Percentiles rank a stretch among this genome's conserved stretches.
Conservation (phyloP, 2,797 vertebrate genomes). For the Florisuga fusca region DNA sequence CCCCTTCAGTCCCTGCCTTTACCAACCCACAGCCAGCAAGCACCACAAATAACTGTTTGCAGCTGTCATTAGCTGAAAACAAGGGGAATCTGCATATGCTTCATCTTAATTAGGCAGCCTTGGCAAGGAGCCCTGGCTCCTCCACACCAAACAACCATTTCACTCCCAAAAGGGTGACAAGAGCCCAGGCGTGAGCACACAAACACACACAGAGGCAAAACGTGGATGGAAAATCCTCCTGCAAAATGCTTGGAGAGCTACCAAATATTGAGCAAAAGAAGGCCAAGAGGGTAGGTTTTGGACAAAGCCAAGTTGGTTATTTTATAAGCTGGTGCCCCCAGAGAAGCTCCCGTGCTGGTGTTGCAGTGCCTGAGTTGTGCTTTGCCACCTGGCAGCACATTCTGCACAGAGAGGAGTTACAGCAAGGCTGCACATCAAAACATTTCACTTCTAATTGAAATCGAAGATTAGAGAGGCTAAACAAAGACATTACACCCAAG, state of each 20-base stretch:
- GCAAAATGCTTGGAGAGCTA: neutral
- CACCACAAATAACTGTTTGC: conserved; percentile 75
- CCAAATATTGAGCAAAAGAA: neutral
- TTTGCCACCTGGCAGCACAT: neutral
- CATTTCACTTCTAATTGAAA: conserved; percentile 28
- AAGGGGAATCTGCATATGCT: conserved; percentile 79
- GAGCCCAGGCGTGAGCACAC: neutral
- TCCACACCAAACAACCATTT: conserved; percentile 67
- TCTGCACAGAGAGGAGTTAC: neutral
- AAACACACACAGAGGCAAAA: neutral
- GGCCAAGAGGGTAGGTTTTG: neutral
- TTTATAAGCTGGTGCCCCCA: neutral
- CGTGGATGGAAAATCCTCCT: neutral
- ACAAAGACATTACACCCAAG: neutral
- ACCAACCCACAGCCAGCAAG: conserved; percentile 53
- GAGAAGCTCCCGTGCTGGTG: neutral
- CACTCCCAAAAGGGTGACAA: conserved; percentile 58
- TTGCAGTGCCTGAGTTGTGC: neutral
- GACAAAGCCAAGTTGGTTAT: neutral
- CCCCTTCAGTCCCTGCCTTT: neutral
- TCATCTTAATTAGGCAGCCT: conserved; percentile 70
- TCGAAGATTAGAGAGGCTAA: conserved; percentile 1
- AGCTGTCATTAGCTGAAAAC: conserved; percentile 79
- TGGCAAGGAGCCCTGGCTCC: conserved; percentile 70
- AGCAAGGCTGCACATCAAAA: neutral